A percentile compares a stretch with the other conserved stretches of the same genome.
Conservation (phyloP, 2,797 vertebrate genomes). For the Xiphophorus birchmanni region DNA sequence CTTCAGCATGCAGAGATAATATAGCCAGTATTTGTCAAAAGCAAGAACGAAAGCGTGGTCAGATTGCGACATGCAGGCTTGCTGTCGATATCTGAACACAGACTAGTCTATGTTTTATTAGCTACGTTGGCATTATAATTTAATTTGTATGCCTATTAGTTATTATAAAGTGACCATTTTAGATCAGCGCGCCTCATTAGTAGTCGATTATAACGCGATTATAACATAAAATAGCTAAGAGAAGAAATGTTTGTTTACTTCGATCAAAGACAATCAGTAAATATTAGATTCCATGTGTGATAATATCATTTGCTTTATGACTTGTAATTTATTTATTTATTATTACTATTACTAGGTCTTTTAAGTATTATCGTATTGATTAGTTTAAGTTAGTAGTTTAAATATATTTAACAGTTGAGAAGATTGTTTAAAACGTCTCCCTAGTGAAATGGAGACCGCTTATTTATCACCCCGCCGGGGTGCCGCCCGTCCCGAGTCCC, state of each 20-base stretch:
- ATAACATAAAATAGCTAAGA: conserved; percentile 63
- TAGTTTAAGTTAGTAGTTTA: conserved; percentile 64
- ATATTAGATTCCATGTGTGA: conserved; percentile 73
- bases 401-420: conserved; percentile 71
- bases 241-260: conserved; percentile 47
- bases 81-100: conserved; percentile 56
- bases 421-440: conserved; percentile 49
- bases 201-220: conserved; percentile 51
- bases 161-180: conserved; percentile 52
- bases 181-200: conserved; percentile 43
- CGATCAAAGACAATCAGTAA: conserved; percentile 77
- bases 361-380: conserved; percentile 79
- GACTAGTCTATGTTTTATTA: conserved; percentile 38
- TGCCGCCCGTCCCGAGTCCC: conserved; percentile 59
- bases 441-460: conserved; percentile 77
- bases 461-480: conserved; percentile 74
- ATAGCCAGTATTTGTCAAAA: conserved; percentile 53
- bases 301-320: conserved; percentile 69
- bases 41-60: conserved; percentile 43
- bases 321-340: conserved; percentile 87
- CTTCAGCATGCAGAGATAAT: conserved; percentile 40
- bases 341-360: conserved; percentile 76
- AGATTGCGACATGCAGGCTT: conserved; percentile 55
- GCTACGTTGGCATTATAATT: conserved; percentile 55
- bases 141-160: conserved; percentile 49